Evolutionary conservation across 64 coral and sea anemone genomes (phyloP), one percentile per base, ranked within the genome.

Genomic region (Montipora capricornis): DNA sequence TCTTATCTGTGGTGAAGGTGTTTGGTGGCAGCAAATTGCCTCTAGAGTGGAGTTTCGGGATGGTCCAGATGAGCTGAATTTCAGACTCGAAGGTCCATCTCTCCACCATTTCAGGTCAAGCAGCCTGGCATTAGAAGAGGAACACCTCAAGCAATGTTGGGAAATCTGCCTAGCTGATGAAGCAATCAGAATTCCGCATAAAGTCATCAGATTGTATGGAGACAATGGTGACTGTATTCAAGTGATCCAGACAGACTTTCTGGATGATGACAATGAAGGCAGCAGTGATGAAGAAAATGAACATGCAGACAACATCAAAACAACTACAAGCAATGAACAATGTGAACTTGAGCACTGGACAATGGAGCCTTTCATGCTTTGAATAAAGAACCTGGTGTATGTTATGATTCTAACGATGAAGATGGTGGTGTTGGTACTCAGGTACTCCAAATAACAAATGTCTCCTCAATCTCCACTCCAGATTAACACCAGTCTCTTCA

Each of bases 91-190:
- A 47, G 83, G 83, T 8, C 76, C 91, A 15, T 19, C 47, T 17
- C 22, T 93, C n/a, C 83, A 93, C 59, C 91, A 93, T 37, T 93
- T 93, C 46, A 70, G 76, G 37, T 93, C 76, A 71, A 80, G 75
- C 22, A 69, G 44, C 20, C 74, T 78, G 53, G 53, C 53, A 44
- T 70, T 87, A 44, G 91, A 93, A 49, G 89, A 91, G 12, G 5
- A 67, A 8, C 78, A 88, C 74, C 76, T 93, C 16, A 14, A 60
- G 9, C 20, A 76, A n/a, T 87, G 73, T 47, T 93, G 91, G 84
- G 50, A 70, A 8, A 73, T 69, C 16, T 68, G 47, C 13, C 83
- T 81, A 37, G 3, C 44, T 67, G 59, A 79, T 81, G 53, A 64
- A 66, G n/a, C 44, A 57, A 57, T 57, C 53, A 57, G 52, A 57